Conservation (phyloP, 53 echinoderm and acorn worm species). For the Echinarachnius parma region DNA sequence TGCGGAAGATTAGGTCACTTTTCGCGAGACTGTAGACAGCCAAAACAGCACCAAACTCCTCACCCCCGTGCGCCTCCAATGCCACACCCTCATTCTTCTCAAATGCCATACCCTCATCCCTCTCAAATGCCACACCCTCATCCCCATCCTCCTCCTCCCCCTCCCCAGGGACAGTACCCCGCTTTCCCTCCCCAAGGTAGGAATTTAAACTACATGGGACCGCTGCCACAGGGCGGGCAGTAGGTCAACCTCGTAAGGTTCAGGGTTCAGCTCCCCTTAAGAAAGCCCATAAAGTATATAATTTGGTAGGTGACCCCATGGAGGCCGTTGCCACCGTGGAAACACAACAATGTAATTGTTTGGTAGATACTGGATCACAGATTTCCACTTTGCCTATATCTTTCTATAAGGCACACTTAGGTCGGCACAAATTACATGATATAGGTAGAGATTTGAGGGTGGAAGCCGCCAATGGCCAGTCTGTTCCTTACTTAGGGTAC, state of each 20-base stretch:
- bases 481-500: constrained; percentile 18
- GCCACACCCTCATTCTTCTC: neutral
- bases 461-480: constrained; percentile 24
- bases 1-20: constrained; percentile 23
- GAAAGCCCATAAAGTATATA: neutral
- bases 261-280: too few relatives aligned
- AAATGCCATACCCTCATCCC: neutral
- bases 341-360: constrained; percentile 3
- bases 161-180: too few relatives aligned
- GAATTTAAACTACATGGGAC: constrained; percentile 37
- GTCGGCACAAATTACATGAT: neutral
- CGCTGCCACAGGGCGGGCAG: constrained; percentile 25
- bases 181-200: too few relatives aligned
- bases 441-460: neutral
- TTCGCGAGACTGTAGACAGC: constrained; percentile 16
- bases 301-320: constrained; percentile 24
- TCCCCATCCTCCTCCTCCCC: neutral
- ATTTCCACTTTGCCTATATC: constrained; percentile 2
- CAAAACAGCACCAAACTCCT: too few relatives aligned
- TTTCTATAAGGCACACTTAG: neutral
- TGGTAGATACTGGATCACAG: constrained; percentile 18
- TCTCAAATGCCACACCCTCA: neutral
- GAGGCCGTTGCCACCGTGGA: constrained; percentile 11
- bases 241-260: too few relatives aligned
- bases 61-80: too few relatives aligned